Evolutionary conservation across 92 coral and sea anemone genomes (phyloP).

Genomic region (Ricordea florida): DNA sequence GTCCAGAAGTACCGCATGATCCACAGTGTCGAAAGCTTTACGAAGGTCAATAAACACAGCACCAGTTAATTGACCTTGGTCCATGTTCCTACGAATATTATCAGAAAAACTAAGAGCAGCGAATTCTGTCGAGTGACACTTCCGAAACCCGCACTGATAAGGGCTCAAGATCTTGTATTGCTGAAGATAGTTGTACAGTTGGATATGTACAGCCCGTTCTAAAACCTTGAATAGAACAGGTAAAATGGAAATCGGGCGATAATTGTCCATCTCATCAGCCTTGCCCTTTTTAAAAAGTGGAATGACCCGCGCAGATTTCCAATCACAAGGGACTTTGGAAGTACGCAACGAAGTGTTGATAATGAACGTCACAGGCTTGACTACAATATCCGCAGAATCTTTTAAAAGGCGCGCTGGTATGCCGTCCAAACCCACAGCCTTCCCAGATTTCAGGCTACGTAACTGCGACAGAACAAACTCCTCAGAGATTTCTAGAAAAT

Average conservation of each 20-base stretch:
- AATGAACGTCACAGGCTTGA: conserved; percentile 50
- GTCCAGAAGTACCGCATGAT: conserved; percentile 32
- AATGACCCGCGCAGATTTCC: conserved; percentile 60
- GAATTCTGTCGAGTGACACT: conserved; percentile 46
- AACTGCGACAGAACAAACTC: background rate
- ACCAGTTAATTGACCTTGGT: conserved; percentile 60
- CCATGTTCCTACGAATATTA: conserved; percentile 55
- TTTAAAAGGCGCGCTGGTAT: conserved; percentile 19
- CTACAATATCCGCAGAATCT: conserved; percentile 33
- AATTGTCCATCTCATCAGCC: conserved; percentile 48
- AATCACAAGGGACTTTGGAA: conserved; percentile 38
- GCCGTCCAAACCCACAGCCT: conserved; percentile 33
- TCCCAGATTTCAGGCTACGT: conserved; percentile 20
- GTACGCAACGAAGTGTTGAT: conserved; percentile 45
- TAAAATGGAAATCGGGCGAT: conserved; percentile 64
- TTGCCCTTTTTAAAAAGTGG: conserved; percentile 66
- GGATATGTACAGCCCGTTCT: conserved; percentile 57
- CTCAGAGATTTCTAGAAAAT: too few relatives aligned
- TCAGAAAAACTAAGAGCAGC: conserved; percentile 66
- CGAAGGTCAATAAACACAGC: conserved; percentile 71
- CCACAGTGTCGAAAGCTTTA: conserved; percentile 56
- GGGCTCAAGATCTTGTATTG: conserved; percentile 50
- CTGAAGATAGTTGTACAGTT: conserved; percentile 33
- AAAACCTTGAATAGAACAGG: conserved; percentile 45
- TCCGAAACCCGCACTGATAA: conserved; percentile 65